Evolutionary conservation across 1,140 invertebrate genomes (phyloP).

Genomic region (Meloidogyne chitwoodi): DNA sequence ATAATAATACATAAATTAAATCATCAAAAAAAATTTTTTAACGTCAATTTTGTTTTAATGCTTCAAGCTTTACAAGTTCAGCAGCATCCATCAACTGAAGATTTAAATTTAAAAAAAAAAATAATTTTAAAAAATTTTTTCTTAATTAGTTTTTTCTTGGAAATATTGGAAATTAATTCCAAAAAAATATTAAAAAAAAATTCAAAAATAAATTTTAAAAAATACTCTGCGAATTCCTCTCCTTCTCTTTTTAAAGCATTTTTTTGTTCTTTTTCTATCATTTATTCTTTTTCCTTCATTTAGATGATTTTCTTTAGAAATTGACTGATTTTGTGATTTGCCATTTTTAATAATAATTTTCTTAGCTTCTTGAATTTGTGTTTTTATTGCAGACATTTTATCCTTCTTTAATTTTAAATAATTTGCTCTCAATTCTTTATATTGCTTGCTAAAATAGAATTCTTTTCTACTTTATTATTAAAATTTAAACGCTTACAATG

Average conservation of each 20-base stretch:
- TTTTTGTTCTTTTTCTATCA: not conserved
- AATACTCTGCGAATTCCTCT: not conserved
- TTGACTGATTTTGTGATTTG: not conserved
- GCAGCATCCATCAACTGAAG: not conserved
- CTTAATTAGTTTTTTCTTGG: no score
- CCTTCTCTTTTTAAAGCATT: not conserved
- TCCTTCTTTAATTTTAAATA: constrained; percentile 30
- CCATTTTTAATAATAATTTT: not conserved
- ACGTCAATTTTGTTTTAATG: not conserved
- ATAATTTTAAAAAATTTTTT: no score
- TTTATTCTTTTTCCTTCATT: not conserved
- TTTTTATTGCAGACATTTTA: constrained; percentile 5
- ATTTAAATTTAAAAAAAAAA: not conserved
- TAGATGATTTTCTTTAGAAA: not conserved
- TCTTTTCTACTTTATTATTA: no score
- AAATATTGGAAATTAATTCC: not conserved
- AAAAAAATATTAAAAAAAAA: not conserved
- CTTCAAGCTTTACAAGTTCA: not conserved
- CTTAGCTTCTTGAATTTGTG: not conserved
- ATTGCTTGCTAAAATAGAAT: constrained; percentile 16
- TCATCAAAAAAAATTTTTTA: not conserved
- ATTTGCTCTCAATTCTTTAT: constrained; percentile 30
- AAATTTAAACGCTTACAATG: constrained; percentile 17
- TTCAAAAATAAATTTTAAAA: not conserved
- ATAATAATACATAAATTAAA: not conserved